These are phyloP conservation scores for Drosophila oshimai DNA, from an alignment of 1,140 invertebrate genomes.

Conservation along the genomic window DNA sequence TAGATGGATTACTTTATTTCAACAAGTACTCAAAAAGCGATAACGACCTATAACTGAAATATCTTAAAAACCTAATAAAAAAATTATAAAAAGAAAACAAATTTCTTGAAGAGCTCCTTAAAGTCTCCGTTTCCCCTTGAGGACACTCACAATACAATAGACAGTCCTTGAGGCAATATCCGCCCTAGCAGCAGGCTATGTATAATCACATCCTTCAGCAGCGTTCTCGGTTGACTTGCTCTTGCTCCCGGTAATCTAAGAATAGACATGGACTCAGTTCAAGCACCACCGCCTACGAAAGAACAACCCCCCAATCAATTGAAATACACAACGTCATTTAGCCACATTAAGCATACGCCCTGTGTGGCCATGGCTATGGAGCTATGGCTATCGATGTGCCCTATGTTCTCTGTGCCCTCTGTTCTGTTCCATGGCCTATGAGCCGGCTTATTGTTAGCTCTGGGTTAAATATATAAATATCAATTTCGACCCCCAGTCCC, in stretches of 20 bases:
- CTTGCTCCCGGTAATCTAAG: slow-evolving; percentile 25
- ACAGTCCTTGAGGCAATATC: slow-evolving; percentile 12
- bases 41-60: too few relatives aligned
- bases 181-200: slow-evolving; percentile 3
- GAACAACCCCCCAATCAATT: slow-evolving; percentile 42
- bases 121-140: background rate
- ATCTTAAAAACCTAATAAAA: background rate
- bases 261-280: slow-evolving; percentile 32
- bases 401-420: too few relatives aligned
- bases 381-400: background rate
- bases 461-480: slow-evolving; percentile 79
- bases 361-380: too few relatives aligned
- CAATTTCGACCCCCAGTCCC: slow-evolving; percentile 52
- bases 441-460: slow-evolving; percentile 63
- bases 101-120: background rate
- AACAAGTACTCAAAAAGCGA: too few relatives aligned
- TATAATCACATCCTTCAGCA: slow-evolving; percentile 9
- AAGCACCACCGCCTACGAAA: slow-evolving; percentile 13
- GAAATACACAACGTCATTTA: slow-evolving; percentile 64
- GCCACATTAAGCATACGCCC: slow-evolving; percentile 69
- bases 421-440: slow-evolving; percentile 18
- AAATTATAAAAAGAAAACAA: background rate
- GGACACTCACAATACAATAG: background rate
- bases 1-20: too few relatives aligned
- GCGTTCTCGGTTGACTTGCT: slow-evolving; percentile 9